phyloP scores from a whole-genome alignment of 2,113 vertebrate species.

The Gasterosteus nipponicus region DNA sequence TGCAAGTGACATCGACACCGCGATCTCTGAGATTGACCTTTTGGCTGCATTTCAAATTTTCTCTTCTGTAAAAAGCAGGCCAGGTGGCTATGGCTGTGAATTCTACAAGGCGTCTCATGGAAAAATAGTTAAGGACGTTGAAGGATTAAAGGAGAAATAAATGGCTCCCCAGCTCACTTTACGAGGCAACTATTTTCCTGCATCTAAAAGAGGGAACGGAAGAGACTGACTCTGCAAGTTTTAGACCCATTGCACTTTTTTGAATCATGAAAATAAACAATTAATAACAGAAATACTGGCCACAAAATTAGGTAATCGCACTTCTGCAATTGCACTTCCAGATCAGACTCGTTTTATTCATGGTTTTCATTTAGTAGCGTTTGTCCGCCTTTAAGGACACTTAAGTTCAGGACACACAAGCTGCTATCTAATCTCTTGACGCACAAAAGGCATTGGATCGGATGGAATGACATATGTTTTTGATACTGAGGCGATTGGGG shows the following conservation, averaged over 20 bases:
- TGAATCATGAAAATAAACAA: too few relatives aligned
- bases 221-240: not conserved
- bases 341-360: not conserved
- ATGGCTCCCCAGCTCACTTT: not conserved
- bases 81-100: slow-evolving; percentile 11
- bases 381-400: not conserved
- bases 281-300: not conserved
- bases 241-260: not conserved
- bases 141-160: not conserved
- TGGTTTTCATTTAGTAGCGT: not conserved
- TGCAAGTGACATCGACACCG: not conserved
- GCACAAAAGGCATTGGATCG: not conserved
- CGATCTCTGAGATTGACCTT: not conserved
- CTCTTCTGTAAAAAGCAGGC: not conserved
- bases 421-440: not conserved
- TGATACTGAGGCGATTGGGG: not conserved
- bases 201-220: not conserved
- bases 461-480: not conserved
- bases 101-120: not conserved
- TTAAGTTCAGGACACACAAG: not conserved
- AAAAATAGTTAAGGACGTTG: not conserved
- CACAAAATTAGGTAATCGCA: not conserved
- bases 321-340: too few relatives aligned
- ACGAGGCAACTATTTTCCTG: not conserved
- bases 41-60: not conserved